Base-by-base conservation (phyloP, 2,888 invertebrate species). In the Helicoverpa assulta region DNA sequence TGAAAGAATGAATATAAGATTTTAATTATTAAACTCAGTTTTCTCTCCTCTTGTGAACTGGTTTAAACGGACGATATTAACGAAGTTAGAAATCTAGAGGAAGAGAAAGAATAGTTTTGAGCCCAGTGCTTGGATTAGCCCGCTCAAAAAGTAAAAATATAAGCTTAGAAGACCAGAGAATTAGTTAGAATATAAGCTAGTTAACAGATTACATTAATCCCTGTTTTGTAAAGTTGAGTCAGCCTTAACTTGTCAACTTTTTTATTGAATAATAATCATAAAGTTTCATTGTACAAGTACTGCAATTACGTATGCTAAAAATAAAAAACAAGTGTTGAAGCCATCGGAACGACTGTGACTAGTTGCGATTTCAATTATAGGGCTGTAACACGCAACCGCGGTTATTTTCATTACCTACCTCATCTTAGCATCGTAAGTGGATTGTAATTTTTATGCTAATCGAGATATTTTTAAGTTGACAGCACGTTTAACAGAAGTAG, bases 211-310 rank as follows among this genome's bases (percentile, higher is more conserved):
- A 43, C 5, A 16, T 43, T 43, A 43, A 43, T 16, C 47, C n/a
- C n/a, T 5, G 47, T 6, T 47, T 47, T n/a, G 47, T 5, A 47
- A n/a, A 6, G 6, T 47, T 0, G 4, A 16, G n/a, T 47, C n/a
- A 16, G 47, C n/a, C n/a, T n/a, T n/a, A 12, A 74, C 56, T 52
- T 60, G 29, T 65, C 60, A 52, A 53, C 53, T 69, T 67, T 66
- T 79, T 70, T 62, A 82, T 79, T 78, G 67, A 66, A 65, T 70
- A 67, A 81, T 74, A 67, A 81, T 74, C 52, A 65, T 78, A 60
- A 78, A 78, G 78, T 68, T 66, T 74, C 71, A 71, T 52, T 71
- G 78, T 81, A 73, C 19, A 33, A 64, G 37, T 73, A 50, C 79
- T 57, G 40, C 66, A 78, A 78, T 68, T 78, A 70, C 40, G 8